Evolutionary conservation across 2,113 vertebrate genomes (phyloP).

Genomic region (Syngnathus scovelli): DNA sequence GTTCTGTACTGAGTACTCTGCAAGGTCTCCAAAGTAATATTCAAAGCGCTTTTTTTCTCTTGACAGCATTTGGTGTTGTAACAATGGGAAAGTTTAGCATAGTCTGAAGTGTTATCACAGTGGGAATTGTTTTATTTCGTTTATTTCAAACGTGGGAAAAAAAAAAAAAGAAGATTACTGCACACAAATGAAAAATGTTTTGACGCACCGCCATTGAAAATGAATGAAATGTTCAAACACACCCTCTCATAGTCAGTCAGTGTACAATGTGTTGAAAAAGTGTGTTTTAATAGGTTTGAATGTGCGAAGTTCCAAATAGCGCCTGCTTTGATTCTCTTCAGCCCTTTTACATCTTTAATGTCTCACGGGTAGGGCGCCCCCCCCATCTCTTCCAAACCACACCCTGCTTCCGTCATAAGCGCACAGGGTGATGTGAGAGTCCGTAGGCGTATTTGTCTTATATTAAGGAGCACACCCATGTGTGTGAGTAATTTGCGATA

Average conservation of each 20-base stretch:
- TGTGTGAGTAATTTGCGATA: constrained; percentile 29
- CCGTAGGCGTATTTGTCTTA: constrained; percentile 34
- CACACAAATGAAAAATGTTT: no score
- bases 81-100: neutral
- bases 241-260: no score
- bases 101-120: neutral
- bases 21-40: neutral
- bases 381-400: constrained; percentile 7
- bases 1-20: neutral
- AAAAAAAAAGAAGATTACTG: no score
- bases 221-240: no score
- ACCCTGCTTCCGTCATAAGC: constrained; percentile 26
- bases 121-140: no score
- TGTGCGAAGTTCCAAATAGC: neutral
- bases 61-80: neutral
- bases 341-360: constrained; percentile 47
- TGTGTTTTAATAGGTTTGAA: no score
- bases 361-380: constrained; percentile 15
- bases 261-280: no score
- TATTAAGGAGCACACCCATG: constrained; percentile 12
- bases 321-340: constrained; percentile 42
- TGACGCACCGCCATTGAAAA: no score
- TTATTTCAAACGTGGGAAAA: no score
- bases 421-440: constrained; percentile 30
- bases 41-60: neutral